Conservation (phyloP, 2,888 invertebrate genomes). For the Rotaria sp. region DNA sequence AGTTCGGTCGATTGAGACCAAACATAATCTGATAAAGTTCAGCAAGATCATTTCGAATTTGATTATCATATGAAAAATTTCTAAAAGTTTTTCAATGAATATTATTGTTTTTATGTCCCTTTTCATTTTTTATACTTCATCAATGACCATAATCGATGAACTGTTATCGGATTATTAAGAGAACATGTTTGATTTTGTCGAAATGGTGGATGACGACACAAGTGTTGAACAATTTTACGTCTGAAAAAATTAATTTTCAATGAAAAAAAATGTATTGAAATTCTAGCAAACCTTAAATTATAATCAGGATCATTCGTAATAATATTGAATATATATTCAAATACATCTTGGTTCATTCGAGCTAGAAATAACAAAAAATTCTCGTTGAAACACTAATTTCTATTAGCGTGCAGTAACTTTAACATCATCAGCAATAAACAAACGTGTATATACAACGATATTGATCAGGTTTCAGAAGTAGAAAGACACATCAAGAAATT, state of each 20-base stretch:
- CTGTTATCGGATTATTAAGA: conserved; percentile 29
- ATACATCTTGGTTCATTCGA: conserved; percentile 14
- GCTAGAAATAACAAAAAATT: background rate
- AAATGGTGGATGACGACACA: conserved; percentile 39
- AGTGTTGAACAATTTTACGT: conserved; percentile 31
- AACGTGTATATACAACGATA: too few species aligned
- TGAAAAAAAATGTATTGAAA: background rate
- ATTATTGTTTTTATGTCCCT: background rate
- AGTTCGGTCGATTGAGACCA: conserved; percentile 35
- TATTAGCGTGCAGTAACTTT: too few species aligned
- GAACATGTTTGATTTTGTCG: conserved; percentile 31
- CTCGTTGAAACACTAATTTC: too few species aligned
- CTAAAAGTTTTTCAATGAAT: background rate
- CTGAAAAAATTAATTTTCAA: background rate
- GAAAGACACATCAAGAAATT: too few species aligned
- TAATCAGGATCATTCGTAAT: conserved; percentile 31
- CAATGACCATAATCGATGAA: conserved; percentile 31
- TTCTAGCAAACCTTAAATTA: background rate
- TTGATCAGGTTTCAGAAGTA: too few species aligned
- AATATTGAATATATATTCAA: conserved; percentile 27
- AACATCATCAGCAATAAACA: too few species aligned
- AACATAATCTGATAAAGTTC: conserved; percentile 36
- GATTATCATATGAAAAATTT: conserved; percentile 25
- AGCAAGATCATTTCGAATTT: conserved; percentile 23
- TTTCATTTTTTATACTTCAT: conserved; percentile 28